These are phyloP conservation scores for Polyergus mexicanus DNA, from an alignment of 1,140 invertebrate species.

Conservation along the genomic window DNA sequence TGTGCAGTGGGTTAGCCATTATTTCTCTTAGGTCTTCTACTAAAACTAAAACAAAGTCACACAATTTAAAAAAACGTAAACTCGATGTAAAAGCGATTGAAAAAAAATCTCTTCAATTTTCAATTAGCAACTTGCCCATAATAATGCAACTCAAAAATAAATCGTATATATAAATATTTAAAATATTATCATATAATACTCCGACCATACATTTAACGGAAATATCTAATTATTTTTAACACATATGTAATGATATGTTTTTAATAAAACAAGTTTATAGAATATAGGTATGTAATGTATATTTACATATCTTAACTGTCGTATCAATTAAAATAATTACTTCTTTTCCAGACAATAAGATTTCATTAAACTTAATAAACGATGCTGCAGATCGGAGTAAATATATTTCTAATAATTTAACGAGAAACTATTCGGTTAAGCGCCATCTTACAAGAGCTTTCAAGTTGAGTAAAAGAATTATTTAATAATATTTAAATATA, in stretches of 20 bases:
- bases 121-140: background rate
- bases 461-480: background rate
- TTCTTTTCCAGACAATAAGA: background rate
- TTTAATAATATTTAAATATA: background rate
- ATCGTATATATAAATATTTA: too few species aligned
- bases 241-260: background rate
- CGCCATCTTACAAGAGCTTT: background rate
- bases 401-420: background rate
- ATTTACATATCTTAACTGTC: too few species aligned
- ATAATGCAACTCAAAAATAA: background rate
- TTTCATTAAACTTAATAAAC: background rate
- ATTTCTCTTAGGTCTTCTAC: slow-evolving; percentile 28
- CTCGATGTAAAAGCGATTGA: slow-evolving; percentile 2
- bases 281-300: background rate
- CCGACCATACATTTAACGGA: too few species aligned
- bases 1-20: slow-evolving; percentile 64
- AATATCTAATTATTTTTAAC: too few species aligned
- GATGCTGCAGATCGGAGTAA: background rate
- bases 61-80: background rate
- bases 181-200: too few species aligned
- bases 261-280: background rate
- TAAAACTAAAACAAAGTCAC: background rate
- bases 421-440: background rate
- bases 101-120: background rate
- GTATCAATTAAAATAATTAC: background rate